These are phyloP conservation scores for Aproaerema taeniolella DNA, from an alignment of 2,888 invertebrate genomes.

Conservation along the genomic window DNA sequence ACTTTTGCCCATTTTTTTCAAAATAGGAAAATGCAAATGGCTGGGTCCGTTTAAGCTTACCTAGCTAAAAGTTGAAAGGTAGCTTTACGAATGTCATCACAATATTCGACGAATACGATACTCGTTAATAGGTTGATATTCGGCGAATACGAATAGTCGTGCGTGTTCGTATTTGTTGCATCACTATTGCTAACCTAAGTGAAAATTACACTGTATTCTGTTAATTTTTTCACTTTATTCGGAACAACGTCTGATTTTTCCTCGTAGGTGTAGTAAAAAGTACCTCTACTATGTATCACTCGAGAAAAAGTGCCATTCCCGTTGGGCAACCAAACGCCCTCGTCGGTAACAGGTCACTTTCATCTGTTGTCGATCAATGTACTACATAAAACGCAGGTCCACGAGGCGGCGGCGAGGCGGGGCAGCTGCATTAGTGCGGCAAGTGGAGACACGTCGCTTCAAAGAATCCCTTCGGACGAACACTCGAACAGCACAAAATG, in stretches of 20 bases:
- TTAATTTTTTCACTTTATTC: too few relatives aligned
- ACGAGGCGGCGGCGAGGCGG: too few relatives aligned
- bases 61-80: neutral
- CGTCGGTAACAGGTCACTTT: neutral
- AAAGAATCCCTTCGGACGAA: too few relatives aligned
- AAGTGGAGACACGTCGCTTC: too few relatives aligned
- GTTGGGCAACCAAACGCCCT: neutral
- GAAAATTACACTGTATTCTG: neutral
- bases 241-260: too few relatives aligned
- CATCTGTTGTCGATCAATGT: neutral
- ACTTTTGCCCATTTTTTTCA: too few relatives aligned
- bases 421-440: too few relatives aligned
- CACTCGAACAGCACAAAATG: too few relatives aligned
- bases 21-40: neutral
- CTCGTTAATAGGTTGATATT: too few relatives aligned
- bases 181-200: neutral
- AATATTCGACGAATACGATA: too few relatives aligned
- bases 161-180: neutral
- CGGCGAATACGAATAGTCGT: too few relatives aligned
- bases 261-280: neutral
- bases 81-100: neutral
- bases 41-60: too few relatives aligned
- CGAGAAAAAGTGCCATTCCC: neutral
- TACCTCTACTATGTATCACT: neutral
- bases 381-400: neutral